Conservation (phyloP, 2,888 invertebrate species). For the Anoncus sp. region DNA sequence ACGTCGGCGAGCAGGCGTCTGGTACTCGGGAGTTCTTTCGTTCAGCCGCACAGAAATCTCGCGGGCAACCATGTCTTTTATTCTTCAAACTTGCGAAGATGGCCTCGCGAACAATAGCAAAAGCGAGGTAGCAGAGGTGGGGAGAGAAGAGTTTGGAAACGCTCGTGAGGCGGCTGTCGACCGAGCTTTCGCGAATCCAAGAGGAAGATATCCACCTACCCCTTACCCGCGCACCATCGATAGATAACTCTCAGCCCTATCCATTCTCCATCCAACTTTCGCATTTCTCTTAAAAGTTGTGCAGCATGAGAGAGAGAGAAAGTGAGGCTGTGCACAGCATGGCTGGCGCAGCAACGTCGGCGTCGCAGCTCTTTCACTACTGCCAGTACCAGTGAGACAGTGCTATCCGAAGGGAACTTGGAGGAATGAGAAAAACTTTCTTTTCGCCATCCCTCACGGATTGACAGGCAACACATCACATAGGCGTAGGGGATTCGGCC, state of each 20-base stretch:
- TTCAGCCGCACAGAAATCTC: slow-evolving; percentile 32
- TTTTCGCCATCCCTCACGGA: slow-evolving; percentile 78
- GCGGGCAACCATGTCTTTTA: slow-evolving; percentile 43
- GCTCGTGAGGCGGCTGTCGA: slow-evolving; percentile 62
- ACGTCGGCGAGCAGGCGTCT: slow-evolving; percentile 50
- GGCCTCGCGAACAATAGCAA: slow-evolving; percentile 54
- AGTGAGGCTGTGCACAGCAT: slow-evolving; percentile 48
- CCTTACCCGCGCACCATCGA: slow-evolving; percentile 71
- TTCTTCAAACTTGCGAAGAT: slow-evolving; percentile 51
- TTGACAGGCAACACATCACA: slow-evolving; percentile 81
- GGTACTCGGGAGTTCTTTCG: slow-evolving; percentile 47
- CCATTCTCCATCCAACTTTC: slow-evolving; percentile 82
- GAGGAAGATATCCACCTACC: slow-evolving; percentile 50
- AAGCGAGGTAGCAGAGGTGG: slow-evolving; percentile 37
- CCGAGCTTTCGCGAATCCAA: slow-evolving; percentile 46
- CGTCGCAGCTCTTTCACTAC: slow-evolving; percentile 61
- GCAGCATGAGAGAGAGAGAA: slow-evolving; percentile 66
- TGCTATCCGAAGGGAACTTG: slow-evolving; percentile 42
- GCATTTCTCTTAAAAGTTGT: slow-evolving; percentile 81
- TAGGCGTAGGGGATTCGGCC: slow-evolving; percentile 68
- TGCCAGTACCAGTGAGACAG: slow-evolving; percentile 55
- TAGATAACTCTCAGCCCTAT: slow-evolving; percentile 81
- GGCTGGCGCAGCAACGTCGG: slow-evolving; percentile 65
- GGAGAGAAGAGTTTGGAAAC: slow-evolving; percentile 53
- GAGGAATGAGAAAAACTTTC: slow-evolving; percentile 75